Conservation (phyloP, 1,140 invertebrate species). For the Ridgeia piscesae region DNA sequence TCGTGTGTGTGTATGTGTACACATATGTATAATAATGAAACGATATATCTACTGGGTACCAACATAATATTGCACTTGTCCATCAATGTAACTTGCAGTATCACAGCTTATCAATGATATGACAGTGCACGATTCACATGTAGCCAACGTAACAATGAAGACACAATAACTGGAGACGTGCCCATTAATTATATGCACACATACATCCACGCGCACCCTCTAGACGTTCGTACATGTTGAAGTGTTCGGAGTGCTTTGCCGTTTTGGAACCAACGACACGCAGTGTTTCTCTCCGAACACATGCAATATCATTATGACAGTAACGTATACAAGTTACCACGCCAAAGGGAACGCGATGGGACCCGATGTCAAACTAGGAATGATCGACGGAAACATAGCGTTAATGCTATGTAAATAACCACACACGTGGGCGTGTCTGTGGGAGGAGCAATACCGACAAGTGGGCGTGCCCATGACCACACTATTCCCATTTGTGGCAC, state of each 20-base stretch:
- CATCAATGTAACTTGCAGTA: conserved; percentile 4
- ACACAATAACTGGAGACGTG: not conserved
- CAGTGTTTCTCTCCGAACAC: not conserved
- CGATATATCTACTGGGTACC: not conserved
- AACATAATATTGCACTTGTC: not conserved
- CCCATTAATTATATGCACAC: not conserved
- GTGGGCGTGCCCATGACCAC: not conserved
- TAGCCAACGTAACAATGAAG: not conserved
- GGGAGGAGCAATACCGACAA: not conserved
- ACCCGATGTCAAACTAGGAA: not conserved
- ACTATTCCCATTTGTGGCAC: not conserved
- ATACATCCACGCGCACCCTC: not conserved
- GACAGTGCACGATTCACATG: not conserved
- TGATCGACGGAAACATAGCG: not conserved
- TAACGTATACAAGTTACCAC: not conserved
- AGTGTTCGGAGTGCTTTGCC: not conserved
- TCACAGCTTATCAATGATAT: not conserved
- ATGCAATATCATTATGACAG: not conserved
- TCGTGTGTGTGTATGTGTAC: not conserved
- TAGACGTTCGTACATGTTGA: not conserved
- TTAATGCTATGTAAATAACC: not conserved
- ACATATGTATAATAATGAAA: not conserved
- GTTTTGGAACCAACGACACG: not conserved
- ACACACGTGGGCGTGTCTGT: not conserved
- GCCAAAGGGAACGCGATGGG: not conserved